Base-by-base conservation (phyloP, 2,113 vertebrate genomes). In the Chaenocephalus aceratus region DNA sequence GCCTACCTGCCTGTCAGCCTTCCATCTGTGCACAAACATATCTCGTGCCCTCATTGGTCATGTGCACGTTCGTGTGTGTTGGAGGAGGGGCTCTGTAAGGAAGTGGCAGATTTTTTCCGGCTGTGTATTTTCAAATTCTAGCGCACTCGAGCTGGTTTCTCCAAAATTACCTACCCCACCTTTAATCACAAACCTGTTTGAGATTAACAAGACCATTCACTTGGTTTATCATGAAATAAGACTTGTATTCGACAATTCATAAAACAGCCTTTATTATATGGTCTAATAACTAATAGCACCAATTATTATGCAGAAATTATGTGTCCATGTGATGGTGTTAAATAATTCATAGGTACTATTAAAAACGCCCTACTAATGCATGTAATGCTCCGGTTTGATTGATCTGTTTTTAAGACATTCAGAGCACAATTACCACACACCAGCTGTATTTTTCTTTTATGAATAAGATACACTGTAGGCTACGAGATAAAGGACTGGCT, bases 271-370 rank as follows among this genome's bases (percentile, higher is more conserved):
- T 34, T 51, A 51, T 79, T 86, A 70, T 83, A 58, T 83, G 80
- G 44, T 54, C 57, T 77, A 51, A 88, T 73, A 74, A 65, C 46
- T 84, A 77, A 76, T 62, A 71, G 60, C 23, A 58, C 34, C 77
- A 88, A 86, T 54, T 44, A 30, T 30, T 30, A 30, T 30, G 26
- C 26, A 3, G 26, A 77, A 84, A 86, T 89, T 3, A 86, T 75
- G 26, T 86, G 70, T 84, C 91, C 69, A 83, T 72, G 53, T 65
- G 75, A 77, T 84, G 66, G 44, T 71, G 44, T 75, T 86, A 61
- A 81, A 84, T 88, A 59, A 86, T 92, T 77, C 48, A 85, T 14
- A 62, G 41, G 34, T 26, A 53, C 53, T 82, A 85, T 79, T 80
- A 87, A 69, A 69, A 81, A 70, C 71, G 46, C 6, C 26, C 80